Evolutionary conservation across 1,140 invertebrate genomes (phyloP).

Genomic region (Zaprionus ghesquierei): DNA sequence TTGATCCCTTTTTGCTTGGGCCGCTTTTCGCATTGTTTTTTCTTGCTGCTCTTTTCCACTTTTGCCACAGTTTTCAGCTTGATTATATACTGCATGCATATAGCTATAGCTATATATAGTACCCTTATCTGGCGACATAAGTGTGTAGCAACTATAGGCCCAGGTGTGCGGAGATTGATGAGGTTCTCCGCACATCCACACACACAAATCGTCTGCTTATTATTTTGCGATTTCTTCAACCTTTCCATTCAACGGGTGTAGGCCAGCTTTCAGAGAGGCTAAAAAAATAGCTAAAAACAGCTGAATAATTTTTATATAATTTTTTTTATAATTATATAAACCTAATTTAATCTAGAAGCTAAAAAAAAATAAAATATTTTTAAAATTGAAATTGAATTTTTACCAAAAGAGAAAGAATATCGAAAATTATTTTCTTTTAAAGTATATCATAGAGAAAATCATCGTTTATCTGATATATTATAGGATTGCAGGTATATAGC

Average conservation of each 20-base stretch:
- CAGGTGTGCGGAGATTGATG: neutral
- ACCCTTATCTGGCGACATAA: neutral
- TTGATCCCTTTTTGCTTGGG: neutral
- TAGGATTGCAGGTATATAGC: neutral
- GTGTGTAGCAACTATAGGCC: neutral
- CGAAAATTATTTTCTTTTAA: too few species aligned
- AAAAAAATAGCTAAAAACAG: neutral
- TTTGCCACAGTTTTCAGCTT: constrained; percentile 7
- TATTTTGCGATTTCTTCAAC: neutral
- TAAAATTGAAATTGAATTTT: too few species aligned
- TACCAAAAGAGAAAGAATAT: too few species aligned
- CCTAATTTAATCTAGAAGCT: too few species aligned
- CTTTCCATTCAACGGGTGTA: too few species aligned
- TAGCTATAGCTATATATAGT: neutral
- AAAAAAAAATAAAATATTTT: too few species aligned
- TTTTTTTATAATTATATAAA: too few species aligned
- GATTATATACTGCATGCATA: neutral
- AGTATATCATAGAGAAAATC: too few species aligned
- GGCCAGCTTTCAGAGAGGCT: neutral
- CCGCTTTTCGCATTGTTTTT: constrained; percentile 1
- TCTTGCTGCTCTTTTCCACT: neutral
- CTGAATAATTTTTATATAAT: neutral
- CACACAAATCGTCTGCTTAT: neutral
- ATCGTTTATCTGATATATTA: neutral
- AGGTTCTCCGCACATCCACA: neutral